Percentiles rank a stretch among this genome's conserved stretches.
These are phyloP conservation scores for Volucella zonaria DNA, from an alignment of 2,888 invertebrate species.

Conservation along the genomic window DNA sequence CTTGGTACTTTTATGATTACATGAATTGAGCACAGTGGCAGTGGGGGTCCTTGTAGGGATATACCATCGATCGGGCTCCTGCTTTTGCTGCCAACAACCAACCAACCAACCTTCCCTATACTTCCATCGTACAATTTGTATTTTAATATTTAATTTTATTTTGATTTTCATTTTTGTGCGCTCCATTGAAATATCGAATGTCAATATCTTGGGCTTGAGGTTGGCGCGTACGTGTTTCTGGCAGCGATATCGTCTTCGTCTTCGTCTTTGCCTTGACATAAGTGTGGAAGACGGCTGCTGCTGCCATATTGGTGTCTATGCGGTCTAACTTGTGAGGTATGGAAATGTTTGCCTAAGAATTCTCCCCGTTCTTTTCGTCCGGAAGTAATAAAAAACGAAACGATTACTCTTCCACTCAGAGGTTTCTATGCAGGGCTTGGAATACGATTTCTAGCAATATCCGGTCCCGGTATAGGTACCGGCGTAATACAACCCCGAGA, in stretches of 20 bases:
- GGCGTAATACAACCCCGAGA: neutral
- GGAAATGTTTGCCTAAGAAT: slow-evolving; percentile 22
- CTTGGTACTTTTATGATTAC: slow-evolving; percentile 25
- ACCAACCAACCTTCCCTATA: neutral
- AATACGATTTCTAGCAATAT: too few relatives aligned
- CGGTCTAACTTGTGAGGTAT: slow-evolving; percentile 5
- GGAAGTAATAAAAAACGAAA: slow-evolving; percentile 41
- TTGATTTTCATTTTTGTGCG: slow-evolving; percentile 56
- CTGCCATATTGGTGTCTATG: neutral
- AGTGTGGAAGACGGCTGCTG: neutral
- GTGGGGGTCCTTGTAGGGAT: slow-evolving; percentile 4
- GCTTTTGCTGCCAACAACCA: neutral
- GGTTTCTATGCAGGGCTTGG: too few relatives aligned
- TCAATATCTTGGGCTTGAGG: slow-evolving; percentile 23
- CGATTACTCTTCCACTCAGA: too few relatives aligned
- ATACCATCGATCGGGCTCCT: neutral
- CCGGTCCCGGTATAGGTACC: too few relatives aligned
- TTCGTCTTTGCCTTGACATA: neutral
- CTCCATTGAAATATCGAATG: slow-evolving; percentile 22
- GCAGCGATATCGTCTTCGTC: neutral
- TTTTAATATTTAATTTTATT: slow-evolving; percentile 69
- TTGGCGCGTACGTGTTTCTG: slow-evolving; percentile 6
- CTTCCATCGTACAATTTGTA: slow-evolving; percentile 40
- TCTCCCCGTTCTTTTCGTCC: slow-evolving; percentile 5
- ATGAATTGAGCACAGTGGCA: slow-evolving; percentile 27